These are phyloP conservation scores for Luehdorfia chinensis DNA, from an alignment of 1,140 invertebrate genomes.

Conservation along the genomic window DNA sequence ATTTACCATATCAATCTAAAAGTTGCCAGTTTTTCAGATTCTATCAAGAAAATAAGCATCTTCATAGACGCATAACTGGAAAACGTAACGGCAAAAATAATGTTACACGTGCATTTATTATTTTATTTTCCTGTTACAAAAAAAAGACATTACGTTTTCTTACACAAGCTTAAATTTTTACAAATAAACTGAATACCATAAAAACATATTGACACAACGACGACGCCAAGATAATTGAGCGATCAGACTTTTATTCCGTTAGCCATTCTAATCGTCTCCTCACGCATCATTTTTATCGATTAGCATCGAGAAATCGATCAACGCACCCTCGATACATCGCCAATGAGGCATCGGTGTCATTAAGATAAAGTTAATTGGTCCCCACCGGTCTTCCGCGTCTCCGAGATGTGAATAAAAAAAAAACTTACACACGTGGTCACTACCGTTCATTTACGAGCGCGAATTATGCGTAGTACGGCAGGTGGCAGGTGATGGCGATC, in stretches of 20 bases:
- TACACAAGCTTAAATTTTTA: too few relatives aligned
- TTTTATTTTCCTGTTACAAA: too few relatives aligned
- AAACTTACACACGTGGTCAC: conserved; percentile 67
- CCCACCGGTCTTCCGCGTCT: conserved; percentile 69
- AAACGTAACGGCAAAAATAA: too few relatives aligned
- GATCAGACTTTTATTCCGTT: not conserved
- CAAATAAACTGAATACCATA: not conserved
- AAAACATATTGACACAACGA: not conserved
- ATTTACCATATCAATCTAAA: too few relatives aligned
- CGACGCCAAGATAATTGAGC: conserved; percentile 7
- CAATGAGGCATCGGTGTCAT: conserved; percentile 39
- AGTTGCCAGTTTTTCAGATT: too few relatives aligned
- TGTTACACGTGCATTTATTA: too few relatives aligned
- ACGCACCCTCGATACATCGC: conserved; percentile 33
- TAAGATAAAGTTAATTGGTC: conserved; percentile 71
- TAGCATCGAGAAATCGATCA: conserved; percentile 47
- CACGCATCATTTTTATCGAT: conserved; percentile 52
- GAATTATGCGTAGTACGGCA: conserved; percentile 75
- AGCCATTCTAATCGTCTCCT: conserved; percentile 9
- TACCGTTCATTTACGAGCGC: conserved; percentile 75
- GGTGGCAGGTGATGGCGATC: conserved; percentile 61
- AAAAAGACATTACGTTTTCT: too few relatives aligned
- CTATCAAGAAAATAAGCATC: too few relatives aligned
- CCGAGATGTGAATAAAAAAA: conserved; percentile 53
- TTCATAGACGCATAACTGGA: too few relatives aligned